Base-by-base conservation (phyloP, 2,797 vertebrate species). In the Acanthornis magna region DNA sequence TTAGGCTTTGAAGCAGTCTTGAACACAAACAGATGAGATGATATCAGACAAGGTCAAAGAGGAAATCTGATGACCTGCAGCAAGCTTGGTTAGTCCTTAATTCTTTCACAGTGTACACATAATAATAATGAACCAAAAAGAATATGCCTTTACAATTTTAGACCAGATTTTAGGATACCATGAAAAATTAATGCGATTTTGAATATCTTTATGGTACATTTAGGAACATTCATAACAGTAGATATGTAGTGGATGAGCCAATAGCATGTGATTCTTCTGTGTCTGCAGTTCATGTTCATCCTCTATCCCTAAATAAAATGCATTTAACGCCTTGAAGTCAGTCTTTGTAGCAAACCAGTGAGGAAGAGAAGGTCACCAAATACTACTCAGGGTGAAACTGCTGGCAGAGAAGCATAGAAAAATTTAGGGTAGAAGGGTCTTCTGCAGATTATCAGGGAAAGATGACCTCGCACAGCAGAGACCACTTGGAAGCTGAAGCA, bases 11-110 rank as follows among this genome's bases (percentile, higher is more conserved):
- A 81, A 92, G 81, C 60, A 85, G 34, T 29, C 62, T 79, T 57
- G 34, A 92, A 74, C 36, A 78, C 38, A 89, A 76, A 87, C 23
- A 80, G 70, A 88, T 68, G 50, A 85, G 60, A 91, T 53, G 16
- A 11, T 74, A 93, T 30, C 43, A 83, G 63, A 75, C 60, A 97
- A 86, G 55, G 94, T 78, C 78, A 96, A 89, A 58, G 47, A 93
- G 63, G 57, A 87, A 95, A 80, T 89, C 62, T 54, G 72, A 82
- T 80, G 75, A 61, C 80, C 82, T 87, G 57, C 73, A 96, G 91
- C 78, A 88, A 85, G 40, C 18, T 93, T 74, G 47, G 67, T 75
- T 85, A 94, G 51, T 67, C 78, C 62, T 91, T 78, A 88, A 92
- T 88, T 91, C 65, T 87, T 91, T 72, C 72, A 58, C 11, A 58